Conservation (phyloP, 2,797 vertebrate species). For the Uromys caudimaculatus region DNA sequence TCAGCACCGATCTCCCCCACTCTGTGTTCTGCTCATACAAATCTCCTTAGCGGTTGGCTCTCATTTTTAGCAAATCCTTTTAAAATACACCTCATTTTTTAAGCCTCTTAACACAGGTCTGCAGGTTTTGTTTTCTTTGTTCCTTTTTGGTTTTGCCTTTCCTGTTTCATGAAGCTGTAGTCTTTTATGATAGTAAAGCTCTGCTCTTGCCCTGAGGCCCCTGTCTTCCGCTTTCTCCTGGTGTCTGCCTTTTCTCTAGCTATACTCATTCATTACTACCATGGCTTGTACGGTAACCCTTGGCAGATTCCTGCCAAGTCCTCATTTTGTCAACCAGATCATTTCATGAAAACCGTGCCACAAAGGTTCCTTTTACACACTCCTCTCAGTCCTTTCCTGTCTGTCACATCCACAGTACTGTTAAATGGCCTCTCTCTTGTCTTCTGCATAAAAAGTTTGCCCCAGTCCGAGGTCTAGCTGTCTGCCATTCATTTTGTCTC, state of each 20-base stretch:
- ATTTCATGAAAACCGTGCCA: constrained; percentile 38
- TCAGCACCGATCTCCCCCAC: background rate
- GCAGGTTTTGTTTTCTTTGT: background rate
- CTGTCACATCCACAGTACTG: background rate
- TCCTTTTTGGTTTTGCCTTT: background rate
- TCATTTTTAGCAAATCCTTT: constrained; percentile 15
- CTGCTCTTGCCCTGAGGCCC: background rate
- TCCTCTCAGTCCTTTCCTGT: background rate
- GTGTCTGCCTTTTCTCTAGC: background rate
- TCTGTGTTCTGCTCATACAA: background rate
- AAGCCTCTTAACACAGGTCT: background rate
- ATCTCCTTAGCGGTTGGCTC: background rate
- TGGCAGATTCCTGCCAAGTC: background rate
- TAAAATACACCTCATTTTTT: background rate
- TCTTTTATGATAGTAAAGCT: background rate
- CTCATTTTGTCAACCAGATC: background rate
- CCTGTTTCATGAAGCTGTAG: background rate
- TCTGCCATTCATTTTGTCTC: background rate
- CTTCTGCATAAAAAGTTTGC: background rate
- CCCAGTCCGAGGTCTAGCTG: background rate
- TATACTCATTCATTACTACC: background rate
- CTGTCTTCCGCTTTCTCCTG: background rate
- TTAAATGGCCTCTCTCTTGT: background rate
- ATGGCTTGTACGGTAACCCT: background rate
- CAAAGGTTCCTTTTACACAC: background rate